phyloP scores from a whole-genome alignment of 2,888 invertebrate genomes.

The Bellardia bayeri region DNA sequence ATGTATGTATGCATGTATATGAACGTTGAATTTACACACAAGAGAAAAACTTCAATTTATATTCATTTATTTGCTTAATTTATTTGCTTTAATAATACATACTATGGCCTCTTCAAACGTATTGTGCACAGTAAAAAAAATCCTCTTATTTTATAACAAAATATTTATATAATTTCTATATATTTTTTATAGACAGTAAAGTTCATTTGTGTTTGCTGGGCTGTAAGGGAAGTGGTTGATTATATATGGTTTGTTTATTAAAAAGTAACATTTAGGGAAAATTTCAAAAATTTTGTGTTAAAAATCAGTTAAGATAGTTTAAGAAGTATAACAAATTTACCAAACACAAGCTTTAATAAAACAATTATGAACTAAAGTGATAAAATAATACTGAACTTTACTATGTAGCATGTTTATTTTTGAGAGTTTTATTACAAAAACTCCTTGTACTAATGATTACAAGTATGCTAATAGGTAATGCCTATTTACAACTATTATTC shows the following conservation, averaged over 20 bases:
- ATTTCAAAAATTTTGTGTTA: too few relatives aligned
- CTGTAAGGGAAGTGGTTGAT: background rate
- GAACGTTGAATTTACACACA: background rate
- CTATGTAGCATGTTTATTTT: too few relatives aligned
- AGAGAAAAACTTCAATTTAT: constrained; percentile 41
- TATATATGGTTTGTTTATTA: background rate
- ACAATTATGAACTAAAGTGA: too few relatives aligned
- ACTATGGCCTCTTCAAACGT: constrained; percentile 20
- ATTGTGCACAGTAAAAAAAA: constrained; percentile 39
- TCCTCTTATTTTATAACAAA: constrained; percentile 42
- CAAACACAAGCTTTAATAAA: too few relatives aligned
- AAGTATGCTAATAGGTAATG: too few relatives aligned
- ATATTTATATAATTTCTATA: constrained; percentile 30
- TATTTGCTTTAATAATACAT: constrained; percentile 25
- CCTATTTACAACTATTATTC: too few relatives aligned
- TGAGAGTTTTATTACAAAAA: too few relatives aligned
- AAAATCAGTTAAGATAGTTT: too few relatives aligned
- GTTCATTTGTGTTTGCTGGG: background rate
- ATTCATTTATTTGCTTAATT: constrained; percentile 24
- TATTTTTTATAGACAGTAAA: constrained; percentile 13
- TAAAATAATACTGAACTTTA: too few relatives aligned
- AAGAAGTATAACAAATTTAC: too few relatives aligned
- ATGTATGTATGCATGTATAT: background rate
- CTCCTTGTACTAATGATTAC: too few relatives aligned
- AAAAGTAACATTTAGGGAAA: background rate